A percentile compares a stretch with the other conserved stretches of the same genome.
Evolutionary conservation across 2,797 vertebrate genomes (phyloP).

Genomic region (Hapalemur alaotrensis): DNA sequence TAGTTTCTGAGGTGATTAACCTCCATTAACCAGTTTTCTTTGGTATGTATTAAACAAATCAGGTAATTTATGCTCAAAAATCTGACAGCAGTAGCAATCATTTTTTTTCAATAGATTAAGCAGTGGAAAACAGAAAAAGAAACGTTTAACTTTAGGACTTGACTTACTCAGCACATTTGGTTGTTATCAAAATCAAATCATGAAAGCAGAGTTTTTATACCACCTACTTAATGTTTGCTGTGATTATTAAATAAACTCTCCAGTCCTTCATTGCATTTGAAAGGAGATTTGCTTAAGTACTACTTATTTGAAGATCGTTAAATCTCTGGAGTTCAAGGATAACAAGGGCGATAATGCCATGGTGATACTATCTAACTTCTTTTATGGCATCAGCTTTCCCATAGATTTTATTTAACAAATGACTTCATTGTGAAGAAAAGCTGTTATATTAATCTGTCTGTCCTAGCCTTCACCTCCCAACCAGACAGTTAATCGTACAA

Average conservation of each 20-base stretch:
- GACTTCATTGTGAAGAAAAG: constrained; percentile 78
- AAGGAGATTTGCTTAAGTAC: constrained; percentile 82
- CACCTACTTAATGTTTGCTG: constrained; percentile 67
- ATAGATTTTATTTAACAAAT: constrained; percentile 77
- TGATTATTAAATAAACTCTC: constrained; percentile 82
- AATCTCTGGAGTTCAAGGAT: constrained; percentile 82
- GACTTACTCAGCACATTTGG: neutral
- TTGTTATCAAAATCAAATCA: constrained; percentile 52
- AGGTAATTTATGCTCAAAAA: neutral
- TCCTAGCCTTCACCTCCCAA: constrained; percentile 79
- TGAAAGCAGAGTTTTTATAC: constrained; percentile 74
- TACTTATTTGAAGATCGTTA: constrained; percentile 82
- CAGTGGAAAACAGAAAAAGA: neutral
- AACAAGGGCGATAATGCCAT: constrained; percentile 72
- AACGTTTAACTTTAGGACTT: constrained; percentile 46
- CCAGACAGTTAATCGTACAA: constrained; percentile 48
- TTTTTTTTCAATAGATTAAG: constrained; percentile 27
- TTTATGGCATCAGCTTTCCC: constrained; percentile 79
- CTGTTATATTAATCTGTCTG: constrained; percentile 75
- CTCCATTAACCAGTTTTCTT: neutral
- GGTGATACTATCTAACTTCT: constrained; percentile 74
- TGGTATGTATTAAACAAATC: neutral
- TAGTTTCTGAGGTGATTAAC: neutral
- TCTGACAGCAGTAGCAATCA: neutral
- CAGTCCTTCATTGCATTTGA: constrained; percentile 68